phyloP scores from a whole-genome alignment of 2,113 vertebrate genomes.

The Neogale vison region DNA sequence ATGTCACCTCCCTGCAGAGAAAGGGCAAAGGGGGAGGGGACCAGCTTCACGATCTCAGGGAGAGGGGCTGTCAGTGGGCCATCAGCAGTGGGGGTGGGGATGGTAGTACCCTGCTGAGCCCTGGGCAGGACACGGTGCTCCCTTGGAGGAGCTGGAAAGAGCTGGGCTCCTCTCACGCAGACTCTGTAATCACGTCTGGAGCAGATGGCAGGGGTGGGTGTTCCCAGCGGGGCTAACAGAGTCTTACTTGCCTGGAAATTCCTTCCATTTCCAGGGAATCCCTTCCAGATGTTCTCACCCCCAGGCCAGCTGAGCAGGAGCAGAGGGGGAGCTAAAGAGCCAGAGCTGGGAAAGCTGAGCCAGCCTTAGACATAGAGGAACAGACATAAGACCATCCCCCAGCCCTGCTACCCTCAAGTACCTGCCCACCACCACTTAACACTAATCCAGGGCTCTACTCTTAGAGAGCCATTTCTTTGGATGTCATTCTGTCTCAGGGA shows the following conservation, averaged over 20 bases:
- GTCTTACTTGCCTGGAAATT: slow-evolving; percentile 56
- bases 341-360: not conserved
- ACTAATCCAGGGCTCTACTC: not conserved
- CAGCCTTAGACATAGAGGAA: not conserved
- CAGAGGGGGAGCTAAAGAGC: not conserved
- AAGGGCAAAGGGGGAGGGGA: not conserved
- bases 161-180: not conserved
- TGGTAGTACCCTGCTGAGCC: not conserved
- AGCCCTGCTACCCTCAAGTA: not conserved
- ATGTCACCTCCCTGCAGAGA: not conserved
- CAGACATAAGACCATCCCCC: not conserved
- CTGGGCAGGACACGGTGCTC: not conserved
- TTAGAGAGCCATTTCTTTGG: not conserved
- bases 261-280: slow-evolving; percentile 65
- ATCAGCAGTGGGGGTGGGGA: no score
- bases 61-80: not conserved
- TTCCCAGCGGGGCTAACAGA: slow-evolving; percentile 45
- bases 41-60: rapidly evolving
- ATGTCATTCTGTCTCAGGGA: not conserved
- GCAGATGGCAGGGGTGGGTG: slow-evolving; percentile 73
- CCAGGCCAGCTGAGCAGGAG: slow-evolving; percentile 7
- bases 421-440: not conserved
- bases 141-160: not conserved
- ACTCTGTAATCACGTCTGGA: not conserved
- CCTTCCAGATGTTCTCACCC: slow-evolving; percentile 76